Percentiles rank a stretch among this genome's conserved stretches.
Conservation (phyloP, 2,888 invertebrate genomes). For the Agriopis leucophaearia region DNA sequence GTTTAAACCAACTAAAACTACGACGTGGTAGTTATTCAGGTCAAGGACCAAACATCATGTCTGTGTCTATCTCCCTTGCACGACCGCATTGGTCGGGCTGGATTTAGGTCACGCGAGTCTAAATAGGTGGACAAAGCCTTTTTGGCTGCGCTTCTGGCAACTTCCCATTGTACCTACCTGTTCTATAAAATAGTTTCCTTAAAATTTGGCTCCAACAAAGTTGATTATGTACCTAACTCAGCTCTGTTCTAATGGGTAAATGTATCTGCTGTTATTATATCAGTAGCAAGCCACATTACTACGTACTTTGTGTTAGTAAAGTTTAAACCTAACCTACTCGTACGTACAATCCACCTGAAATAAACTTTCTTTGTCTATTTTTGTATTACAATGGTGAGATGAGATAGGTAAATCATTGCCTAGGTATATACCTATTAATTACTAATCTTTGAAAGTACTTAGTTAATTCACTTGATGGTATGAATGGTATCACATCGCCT, state of each 20-base stretch:
- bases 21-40: constrained; percentile 52
- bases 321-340: no score
- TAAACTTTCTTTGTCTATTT: no score
- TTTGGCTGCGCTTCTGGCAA: constrained; percentile 33
- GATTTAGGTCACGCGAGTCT: constrained; percentile 55
- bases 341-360: no score
- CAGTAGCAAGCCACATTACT: no score
- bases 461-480: no score
- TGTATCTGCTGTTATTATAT: no score
- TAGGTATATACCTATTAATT: no score
- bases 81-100: constrained; percentile 49
- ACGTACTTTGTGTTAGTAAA: no score
- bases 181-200: constrained; percentile 13
- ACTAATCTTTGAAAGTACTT: no score
- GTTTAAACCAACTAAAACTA: constrained; percentile 18
- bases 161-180: constrained; percentile 24
- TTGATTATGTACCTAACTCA: background rate
- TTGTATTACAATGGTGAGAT: no score
- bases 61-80: constrained; percentile 58
- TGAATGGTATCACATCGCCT: no score
- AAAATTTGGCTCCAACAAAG: background rate
- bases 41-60: constrained; percentile 61
- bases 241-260: background rate
- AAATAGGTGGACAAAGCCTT: constrained; percentile 51
- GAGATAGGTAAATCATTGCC: no score